phyloP scores from a whole-genome alignment of 2,888 invertebrate species.

The Craniophora ligustri region DNA sequence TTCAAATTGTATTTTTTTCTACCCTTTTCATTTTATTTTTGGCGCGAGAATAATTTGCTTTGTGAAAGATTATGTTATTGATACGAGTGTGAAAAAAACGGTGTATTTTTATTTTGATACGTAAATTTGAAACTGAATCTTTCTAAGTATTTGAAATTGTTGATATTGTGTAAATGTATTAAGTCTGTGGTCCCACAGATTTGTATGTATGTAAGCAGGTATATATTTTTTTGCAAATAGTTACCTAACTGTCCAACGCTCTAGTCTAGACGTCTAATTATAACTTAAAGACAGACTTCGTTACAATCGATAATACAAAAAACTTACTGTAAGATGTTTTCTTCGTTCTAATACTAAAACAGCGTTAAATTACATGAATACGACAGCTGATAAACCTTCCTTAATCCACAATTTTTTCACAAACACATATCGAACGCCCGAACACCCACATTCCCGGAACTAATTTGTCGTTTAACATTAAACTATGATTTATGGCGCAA shows the following conservation, averaged over 20 bases:
- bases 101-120: background rate
- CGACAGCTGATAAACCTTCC: slow-evolving; percentile 26
- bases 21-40: slow-evolving; percentile 32
- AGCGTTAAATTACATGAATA: slow-evolving; percentile 19
- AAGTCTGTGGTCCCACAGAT: too few species aligned
- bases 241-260: too few species aligned
- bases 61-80: slow-evolving; percentile 16
- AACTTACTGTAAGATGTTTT: background rate
- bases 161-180: too few species aligned
- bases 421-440: background rate
- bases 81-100: slow-evolving; percentile 11
- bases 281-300: too few species aligned
- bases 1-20: slow-evolving; percentile 35
- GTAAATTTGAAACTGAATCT: too few species aligned
- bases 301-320: too few species aligned
- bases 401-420: slow-evolving; percentile 19
- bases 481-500: slow-evolving; percentile 55
- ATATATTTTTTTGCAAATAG: too few species aligned
- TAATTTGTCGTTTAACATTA: slow-evolving; percentile 58
- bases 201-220: too few species aligned
- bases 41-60: slow-evolving; percentile 19
- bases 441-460: slow-evolving; percentile 51
- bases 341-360: background rate
- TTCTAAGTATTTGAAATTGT: too few species aligned
- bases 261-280: too few species aligned